Base-by-base conservation (phyloP, 2,888 invertebrate species). In the Campoplex capitator region DNA sequence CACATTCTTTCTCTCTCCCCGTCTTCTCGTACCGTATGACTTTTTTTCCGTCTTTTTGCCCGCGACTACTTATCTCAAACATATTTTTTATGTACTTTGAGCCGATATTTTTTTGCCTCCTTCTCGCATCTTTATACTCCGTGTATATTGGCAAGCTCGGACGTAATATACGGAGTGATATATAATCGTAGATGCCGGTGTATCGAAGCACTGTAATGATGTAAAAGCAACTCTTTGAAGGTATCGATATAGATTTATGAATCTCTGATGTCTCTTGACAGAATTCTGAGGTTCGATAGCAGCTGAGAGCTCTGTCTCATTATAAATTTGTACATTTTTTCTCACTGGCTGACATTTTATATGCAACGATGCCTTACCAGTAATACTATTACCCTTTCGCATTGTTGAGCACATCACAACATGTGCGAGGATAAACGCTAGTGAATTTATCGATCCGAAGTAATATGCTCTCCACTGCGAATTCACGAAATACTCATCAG, bases 401-500 rank as follows among this genome's bases (percentile, higher is more conserved):
- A 65, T 56, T 48, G 45, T 56, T 42, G 23, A 8, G 54, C 35
- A 73, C 58, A 54, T 35, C 28, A 67, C n/a, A n/a, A 42, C 35
- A 45, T 56, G 42, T 45, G 16, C 62, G 54, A 35, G 70, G 18
- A 51, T 28, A 58, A 70, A 56, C 56, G 38, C 78, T 38, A 62
- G n/a, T 51, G 28, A 1, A n/a, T 74, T 79, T 58, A 68, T 76
- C 70, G 82, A 79, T 35, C 38, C 18, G 13, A 35, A 62, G 70
- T 45, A 54, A 74, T 62, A 51, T 56, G 51, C 16, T 16, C 70
- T 48, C 67, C 76, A 45, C 65, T 67, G 35, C 48, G 74, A 80
- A 70, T 87, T 70, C 74, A 32, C 68, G 45, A 81, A 84, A 84
- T 81, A 67, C 67, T 58, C 65, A 68, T 68, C 56, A 62, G 56